Conservation (phyloP, 1,140 invertebrate species). For the Drosophila pseudoananassae region DNA sequence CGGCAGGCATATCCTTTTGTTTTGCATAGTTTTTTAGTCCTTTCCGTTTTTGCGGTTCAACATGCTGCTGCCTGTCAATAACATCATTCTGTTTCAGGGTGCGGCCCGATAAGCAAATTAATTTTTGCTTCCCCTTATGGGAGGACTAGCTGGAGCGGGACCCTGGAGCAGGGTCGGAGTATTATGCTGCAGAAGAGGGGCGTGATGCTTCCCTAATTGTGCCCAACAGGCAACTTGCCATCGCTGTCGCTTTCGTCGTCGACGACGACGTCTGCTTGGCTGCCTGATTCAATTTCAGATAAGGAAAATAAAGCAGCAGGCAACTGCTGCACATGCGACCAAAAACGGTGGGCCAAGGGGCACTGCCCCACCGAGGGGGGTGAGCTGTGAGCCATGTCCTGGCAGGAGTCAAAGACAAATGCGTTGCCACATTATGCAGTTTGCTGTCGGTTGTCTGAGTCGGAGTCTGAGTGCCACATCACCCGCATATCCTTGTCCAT, state of each 20-base stretch:
- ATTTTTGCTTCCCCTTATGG: conserved; percentile 58
- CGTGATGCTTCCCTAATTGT: conserved; percentile 71
- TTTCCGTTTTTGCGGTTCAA: conserved; percentile 44
- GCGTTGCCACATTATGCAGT: conserved; percentile 78
- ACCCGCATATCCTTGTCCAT: conserved; percentile 65
- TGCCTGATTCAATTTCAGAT: conserved; percentile 81
- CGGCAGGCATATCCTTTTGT: conserved; percentile 38
- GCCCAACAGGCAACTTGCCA: conserved; percentile 69
- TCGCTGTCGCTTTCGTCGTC: conserved; percentile 35
- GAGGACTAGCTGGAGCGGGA: background rate
- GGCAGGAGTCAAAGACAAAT: conserved; percentile 71
- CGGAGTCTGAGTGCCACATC: conserved; percentile 48
- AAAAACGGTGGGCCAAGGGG: conserved; percentile 5
- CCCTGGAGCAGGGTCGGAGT: background rate
- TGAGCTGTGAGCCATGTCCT: background rate
- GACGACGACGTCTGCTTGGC: conserved; percentile 60
- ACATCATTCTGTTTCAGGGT: conserved; percentile 70
- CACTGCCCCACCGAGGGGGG: background rate
- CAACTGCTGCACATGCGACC: conserved; percentile 63
- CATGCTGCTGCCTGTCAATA: conserved; percentile 70
- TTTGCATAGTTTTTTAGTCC: conserved; percentile 67
- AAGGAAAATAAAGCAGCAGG: conserved; percentile 78
- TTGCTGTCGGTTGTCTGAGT: conserved; percentile 36
- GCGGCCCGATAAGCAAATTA: conserved; percentile 81
- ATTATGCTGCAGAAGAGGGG: conserved; percentile 2